Evolutionary conservation across 2,113 vertebrate genomes (phyloP).

Genomic region (Marmota monax): DNA sequence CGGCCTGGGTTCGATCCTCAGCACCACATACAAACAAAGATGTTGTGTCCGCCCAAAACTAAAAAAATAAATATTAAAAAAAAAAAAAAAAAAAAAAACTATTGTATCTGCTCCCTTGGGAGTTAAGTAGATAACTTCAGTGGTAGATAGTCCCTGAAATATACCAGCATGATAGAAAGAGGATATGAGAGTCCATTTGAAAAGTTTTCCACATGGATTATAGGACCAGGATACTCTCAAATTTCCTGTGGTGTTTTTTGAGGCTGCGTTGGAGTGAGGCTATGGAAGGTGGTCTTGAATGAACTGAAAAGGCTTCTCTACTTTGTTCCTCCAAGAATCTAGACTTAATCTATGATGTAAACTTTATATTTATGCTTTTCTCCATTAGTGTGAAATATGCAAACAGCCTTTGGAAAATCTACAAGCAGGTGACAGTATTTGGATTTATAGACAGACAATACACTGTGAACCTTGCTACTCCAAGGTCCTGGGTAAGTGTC

Average conservation of each 20-base stretch:
- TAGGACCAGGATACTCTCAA: not conserved
- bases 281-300: not conserved
- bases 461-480: constrained; percentile 96
- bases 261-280: not conserved
- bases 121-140: not conserved
- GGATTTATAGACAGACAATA: constrained; percentile 94
- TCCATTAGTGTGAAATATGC: constrained; percentile 94
- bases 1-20: too few relatives aligned
- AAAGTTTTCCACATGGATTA: not conserved
- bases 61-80: too few relatives aligned
- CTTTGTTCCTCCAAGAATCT: not conserved
- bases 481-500: constrained; percentile 92
- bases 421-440: constrained; percentile 96
- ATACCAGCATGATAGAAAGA: not conserved
- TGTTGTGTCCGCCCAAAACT: too few relatives aligned
- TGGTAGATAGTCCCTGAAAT: not conserved
- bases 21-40: too few relatives aligned
- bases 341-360: not conserved
- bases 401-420: constrained; percentile 91
- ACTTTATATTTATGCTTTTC: constrained; percentile 58
- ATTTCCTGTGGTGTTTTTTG: not conserved
- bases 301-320: not conserved
- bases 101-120: not conserved
- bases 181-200: not conserved
- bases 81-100: too few relatives aligned